Evolutionary conservation across 2,797 vertebrate species (phyloP).

Genomic region (Schizothorax lantsangensis): DNA sequence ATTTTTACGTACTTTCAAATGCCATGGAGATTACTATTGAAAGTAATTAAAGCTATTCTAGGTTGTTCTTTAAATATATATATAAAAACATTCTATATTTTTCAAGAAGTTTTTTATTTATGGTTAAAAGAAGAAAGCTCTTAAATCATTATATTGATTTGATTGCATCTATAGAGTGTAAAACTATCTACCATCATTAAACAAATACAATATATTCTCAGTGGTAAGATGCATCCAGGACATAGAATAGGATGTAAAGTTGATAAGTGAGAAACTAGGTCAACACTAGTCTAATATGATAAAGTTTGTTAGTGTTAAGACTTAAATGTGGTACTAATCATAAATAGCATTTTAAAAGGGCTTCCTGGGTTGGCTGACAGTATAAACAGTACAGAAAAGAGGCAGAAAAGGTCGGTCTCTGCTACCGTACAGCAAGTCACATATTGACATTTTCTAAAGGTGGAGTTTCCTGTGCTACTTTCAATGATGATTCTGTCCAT

Average conservation of each 20-base stretch:
- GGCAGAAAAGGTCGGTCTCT: not conserved
- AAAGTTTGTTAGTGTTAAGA: not conserved
- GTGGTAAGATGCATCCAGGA: not conserved
- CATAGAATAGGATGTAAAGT: not conserved
- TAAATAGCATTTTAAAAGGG: not conserved
- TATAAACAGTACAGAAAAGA: not conserved
- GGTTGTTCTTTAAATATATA: not conserved
- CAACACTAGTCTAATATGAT: not conserved
- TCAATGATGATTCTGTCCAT: not conserved
- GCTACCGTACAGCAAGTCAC: not conserved
- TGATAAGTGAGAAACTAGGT: not conserved
- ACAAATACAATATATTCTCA: not conserved
- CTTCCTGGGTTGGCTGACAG: not conserved
- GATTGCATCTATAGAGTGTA: not conserved
- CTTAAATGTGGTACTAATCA: not conserved
- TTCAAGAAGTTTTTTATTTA: not conserved
- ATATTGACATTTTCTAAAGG: constrained; percentile 17
- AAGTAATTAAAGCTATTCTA: not conserved
- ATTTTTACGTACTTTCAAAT: not conserved
- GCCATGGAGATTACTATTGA: not conserved
- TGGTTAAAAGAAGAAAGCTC: not conserved
- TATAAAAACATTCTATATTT: not conserved
- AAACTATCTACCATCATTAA: not conserved
- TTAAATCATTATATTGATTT: not conserved
- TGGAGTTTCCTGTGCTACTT: constrained; percentile 42